These are phyloP conservation scores for Antheraea mylitta DNA, from an alignment of 1,140 invertebrate species.

Conservation along the genomic window DNA sequence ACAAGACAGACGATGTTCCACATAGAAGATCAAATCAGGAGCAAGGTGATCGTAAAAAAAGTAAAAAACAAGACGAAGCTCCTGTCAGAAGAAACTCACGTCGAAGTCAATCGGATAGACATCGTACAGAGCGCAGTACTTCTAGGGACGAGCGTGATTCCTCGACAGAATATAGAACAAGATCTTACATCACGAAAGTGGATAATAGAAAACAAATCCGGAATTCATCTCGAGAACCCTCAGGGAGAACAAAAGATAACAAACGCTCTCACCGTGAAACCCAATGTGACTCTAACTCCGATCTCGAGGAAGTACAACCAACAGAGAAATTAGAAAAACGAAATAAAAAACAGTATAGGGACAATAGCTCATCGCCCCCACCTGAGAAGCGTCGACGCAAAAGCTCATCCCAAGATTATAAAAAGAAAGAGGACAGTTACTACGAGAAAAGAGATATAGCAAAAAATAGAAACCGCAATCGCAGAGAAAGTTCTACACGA, in stretches of 20 bases:
- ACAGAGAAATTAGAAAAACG: constrained; percentile 39
- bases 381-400: constrained; percentile 53
- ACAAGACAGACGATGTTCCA: constrained; percentile 36
- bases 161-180: constrained; percentile 46
- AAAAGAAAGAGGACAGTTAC: constrained; percentile 39
- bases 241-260: constrained; percentile 27
- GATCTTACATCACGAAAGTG: constrained; percentile 57
- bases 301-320: constrained; percentile 39
- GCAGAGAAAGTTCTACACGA: constrained; percentile 24
- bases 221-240: constrained; percentile 40
- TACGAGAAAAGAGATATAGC: constrained; percentile 26
- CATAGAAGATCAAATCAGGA: constrained; percentile 43
- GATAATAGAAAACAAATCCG: constrained; percentile 43
- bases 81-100: constrained; percentile 30
- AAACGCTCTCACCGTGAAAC: constrained; percentile 42
- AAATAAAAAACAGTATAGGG: constrained; percentile 40
- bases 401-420: constrained; percentile 45
- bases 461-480: constrained; percentile 29
- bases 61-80: constrained; percentile 27
- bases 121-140: constrained; percentile 39
- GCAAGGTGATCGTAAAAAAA: constrained; percentile 42
- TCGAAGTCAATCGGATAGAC: constrained; percentile 24
- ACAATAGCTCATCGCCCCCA: constrained; percentile 47
- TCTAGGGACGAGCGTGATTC: constrained; percentile 35
- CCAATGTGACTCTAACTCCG: constrained; percentile 23